These are phyloP conservation scores for Scaptomyza reducta DNA, from an alignment of 2,888 invertebrate species.

Conservation along the genomic window DNA sequence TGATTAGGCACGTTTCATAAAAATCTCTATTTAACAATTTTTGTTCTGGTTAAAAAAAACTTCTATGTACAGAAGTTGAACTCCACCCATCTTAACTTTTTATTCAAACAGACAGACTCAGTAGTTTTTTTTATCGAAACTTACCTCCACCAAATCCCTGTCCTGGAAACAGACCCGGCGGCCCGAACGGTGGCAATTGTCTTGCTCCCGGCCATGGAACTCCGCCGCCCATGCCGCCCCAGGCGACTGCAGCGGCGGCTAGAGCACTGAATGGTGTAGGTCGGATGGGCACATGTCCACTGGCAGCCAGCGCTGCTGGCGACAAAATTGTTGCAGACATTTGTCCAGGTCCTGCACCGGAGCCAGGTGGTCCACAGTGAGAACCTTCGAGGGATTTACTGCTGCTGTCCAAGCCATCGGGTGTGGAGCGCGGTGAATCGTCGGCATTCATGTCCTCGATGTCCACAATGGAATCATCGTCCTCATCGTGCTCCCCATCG, in stretches of 20 bases:
- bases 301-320: slow-evolving; percentile 82
- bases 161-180: slow-evolving; percentile 88
- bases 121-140: slow-evolving; percentile 57
- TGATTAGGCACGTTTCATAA: too few species aligned
- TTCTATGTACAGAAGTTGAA: too few species aligned
- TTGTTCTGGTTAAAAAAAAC: too few species aligned
- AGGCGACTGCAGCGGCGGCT: slow-evolving; percentile 89
- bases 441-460: slow-evolving; percentile 90
- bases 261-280: slow-evolving; percentile 91
- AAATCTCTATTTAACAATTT: too few species aligned
- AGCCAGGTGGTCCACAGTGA: slow-evolving; percentile 53
- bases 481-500: slow-evolving; percentile 78
- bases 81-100: too few species aligned
- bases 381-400: slow-evolving; percentile 81
- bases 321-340: slow-evolving; percentile 80
- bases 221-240: slow-evolving; percentile 86
- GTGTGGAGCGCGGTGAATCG: slow-evolving; percentile 83
- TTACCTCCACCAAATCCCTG: slow-evolving; percentile 86
- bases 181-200: slow-evolving; percentile 87
- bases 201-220: slow-evolving; percentile 86
- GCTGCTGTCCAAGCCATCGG: slow-evolving; percentile 83
- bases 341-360: slow-evolving; percentile 52
- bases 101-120: too few species aligned
- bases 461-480: slow-evolving; percentile 89
- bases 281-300: slow-evolving; percentile 87